Evolutionary conservation across 1,140 invertebrate species (phyloP), one percentile per base, ranked within the genome.

Genomic region (Drosophila ananassae): DNA sequence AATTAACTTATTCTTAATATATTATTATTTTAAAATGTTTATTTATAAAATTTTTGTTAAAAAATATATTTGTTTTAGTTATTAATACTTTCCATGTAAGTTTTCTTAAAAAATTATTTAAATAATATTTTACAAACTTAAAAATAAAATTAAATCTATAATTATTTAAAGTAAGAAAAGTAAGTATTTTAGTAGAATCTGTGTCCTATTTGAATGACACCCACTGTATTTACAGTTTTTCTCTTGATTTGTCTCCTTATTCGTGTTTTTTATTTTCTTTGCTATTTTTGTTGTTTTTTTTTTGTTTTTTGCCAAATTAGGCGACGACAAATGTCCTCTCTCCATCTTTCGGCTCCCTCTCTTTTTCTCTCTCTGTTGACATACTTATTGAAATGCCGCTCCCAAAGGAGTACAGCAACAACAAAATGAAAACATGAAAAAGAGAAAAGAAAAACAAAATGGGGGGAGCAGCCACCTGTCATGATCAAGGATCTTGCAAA

Each of bases 311-410:
- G 50, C 48, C 46, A 72, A 84, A 84, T 83, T 82, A 77, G 77
- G 79, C 79, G 75, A 83, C 66, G 75, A 82, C 75, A 75, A 74
- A 47, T 47, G 62, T 53, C 46, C 52, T 59, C 56, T 53, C 44
- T 25, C 44, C 21, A 17, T 44, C 9, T 6, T 1, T 6, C 2
- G 34, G 48, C 25, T 24, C 9, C 10, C 25, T 51, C 28, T 39
- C 24, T 44, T 22, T 46, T 17, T 9, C 30, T 17, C 8, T 7
- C 9, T 28, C 3, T 51, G 46, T 64, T 83, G 81, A 81, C 82
- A 87, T 81, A 85, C 77, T 81, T 77, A 87, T 48, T 73, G 80
- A 84, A 77, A 63, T 28, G 59, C 24, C 21, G 17, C 44, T 22
- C 17, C 17, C 44, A 47, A 22, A 22, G 44, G 44, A 22, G 9